Conservation (phyloP, 2,797 vertebrate species). For the Mormyrus hasselquistii region DNA sequence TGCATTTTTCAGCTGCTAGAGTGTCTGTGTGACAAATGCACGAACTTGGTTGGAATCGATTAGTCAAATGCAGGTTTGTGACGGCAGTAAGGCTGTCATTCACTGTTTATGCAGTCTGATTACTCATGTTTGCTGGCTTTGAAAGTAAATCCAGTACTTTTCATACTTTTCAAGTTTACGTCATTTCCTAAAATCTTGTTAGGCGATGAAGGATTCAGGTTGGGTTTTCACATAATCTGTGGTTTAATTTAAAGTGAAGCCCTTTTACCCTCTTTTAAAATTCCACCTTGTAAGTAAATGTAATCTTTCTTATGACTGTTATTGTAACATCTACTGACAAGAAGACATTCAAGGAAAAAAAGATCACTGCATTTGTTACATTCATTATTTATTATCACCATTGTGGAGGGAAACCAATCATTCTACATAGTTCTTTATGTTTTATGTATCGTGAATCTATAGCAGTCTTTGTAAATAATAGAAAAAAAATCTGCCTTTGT, state of each 20-base stretch:
- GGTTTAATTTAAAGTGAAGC: neutral
- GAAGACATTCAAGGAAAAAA: neutral
- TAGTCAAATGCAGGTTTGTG: neutral
- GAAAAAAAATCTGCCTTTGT: neutral
- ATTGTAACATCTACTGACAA: neutral
- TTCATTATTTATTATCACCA: neutral
- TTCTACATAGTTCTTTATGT: neutral
- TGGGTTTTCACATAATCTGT: neutral
- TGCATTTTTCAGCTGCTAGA: neutral
- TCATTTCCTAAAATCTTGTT: slow-evolving; percentile 9
- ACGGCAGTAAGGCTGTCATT: neutral
- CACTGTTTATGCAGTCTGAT: neutral
- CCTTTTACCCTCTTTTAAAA: neutral
- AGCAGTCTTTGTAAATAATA: neutral
- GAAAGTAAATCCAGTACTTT: neutral
- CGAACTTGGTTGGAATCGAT: neutral
- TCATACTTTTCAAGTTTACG: neutral
- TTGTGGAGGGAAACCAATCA: neutral
- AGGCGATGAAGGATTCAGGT: neutral
- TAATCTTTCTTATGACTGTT: neutral
- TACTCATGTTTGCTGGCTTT: neutral
- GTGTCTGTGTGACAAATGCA: neutral
- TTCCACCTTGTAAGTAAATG: neutral
- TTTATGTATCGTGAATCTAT: neutral
- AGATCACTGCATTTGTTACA: neutral